Conservation (phyloP, 1,140 invertebrate species). For the Drosophila leontia region DNA sequence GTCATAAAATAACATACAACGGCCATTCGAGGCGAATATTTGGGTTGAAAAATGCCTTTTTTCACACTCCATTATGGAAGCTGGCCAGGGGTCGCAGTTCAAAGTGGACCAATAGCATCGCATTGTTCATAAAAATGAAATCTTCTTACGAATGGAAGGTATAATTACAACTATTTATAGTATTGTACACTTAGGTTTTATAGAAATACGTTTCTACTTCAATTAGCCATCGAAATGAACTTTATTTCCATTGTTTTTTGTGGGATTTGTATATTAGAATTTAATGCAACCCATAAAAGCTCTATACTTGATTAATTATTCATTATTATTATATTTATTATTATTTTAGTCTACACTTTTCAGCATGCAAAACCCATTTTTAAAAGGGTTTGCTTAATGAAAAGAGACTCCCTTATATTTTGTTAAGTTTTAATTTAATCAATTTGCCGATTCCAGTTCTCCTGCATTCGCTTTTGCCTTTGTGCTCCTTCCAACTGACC, state of each 20-base stretch:
- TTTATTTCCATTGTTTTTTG: not conserved
- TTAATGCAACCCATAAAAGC: no score
- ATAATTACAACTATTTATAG: not conserved
- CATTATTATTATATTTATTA: no score
- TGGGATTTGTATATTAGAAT: no score
- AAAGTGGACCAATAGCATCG: conserved; percentile 49
- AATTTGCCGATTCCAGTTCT: not conserved
- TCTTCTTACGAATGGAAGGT: no score
- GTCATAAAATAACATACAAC: not conserved
- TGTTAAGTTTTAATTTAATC: not conserved
- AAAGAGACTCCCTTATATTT: not conserved
- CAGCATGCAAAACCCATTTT: no score
- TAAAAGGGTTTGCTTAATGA: no score
- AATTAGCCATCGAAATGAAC: not conserved
- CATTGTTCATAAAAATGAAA: no score
- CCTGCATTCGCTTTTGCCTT: not conserved
- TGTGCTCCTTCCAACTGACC: conserved; percentile 12
- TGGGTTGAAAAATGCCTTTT: conserved; percentile 72
- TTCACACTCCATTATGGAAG: conserved; percentile 44
- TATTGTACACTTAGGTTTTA: no score
- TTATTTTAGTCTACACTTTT: no score
- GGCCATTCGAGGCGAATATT: conserved; percentile 40
- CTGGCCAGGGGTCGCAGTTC: conserved; percentile 21
- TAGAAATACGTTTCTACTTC: not conserved
- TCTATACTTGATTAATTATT: no score